These are phyloP conservation scores for Pteronura brasiliensis DNA, from an alignment of 2,113 vertebrate genomes.

Conservation along the genomic window DNA sequence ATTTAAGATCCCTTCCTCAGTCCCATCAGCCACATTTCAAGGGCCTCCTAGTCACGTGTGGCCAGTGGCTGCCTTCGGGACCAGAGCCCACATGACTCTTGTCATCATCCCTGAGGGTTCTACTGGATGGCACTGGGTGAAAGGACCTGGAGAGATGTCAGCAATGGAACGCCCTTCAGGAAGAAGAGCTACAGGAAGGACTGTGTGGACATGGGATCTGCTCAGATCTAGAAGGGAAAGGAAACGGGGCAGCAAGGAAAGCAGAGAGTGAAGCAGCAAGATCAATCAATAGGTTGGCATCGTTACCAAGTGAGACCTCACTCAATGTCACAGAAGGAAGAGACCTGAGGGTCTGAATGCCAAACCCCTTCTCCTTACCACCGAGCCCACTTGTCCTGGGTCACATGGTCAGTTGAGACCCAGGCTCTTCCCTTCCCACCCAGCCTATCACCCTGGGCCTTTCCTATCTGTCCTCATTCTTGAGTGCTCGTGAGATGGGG, in stretches of 20 bases:
- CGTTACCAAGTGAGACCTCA: conserved; percentile 1
- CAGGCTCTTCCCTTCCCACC: background rate
- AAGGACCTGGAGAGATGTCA: background rate
- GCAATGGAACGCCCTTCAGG: background rate
- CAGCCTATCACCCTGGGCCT: background rate
- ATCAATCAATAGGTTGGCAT: background rate
- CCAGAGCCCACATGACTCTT: background rate
- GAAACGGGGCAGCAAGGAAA: background rate
- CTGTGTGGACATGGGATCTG: background rate
- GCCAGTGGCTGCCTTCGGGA: background rate
- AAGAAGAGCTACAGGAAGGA: background rate
- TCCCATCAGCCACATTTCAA: background rate
- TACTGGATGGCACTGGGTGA: background rate
- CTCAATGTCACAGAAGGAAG: conserved; percentile 5
- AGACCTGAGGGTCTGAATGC: background rate
- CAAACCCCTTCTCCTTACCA: background rate
- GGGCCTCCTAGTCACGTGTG: background rate
- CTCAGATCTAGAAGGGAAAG: background rate
- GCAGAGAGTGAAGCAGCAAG: background rate
- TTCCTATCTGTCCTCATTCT: background rate
- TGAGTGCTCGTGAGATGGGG: background rate
- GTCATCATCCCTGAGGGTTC: background rate
- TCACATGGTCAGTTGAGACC: background rate
- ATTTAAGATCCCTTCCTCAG: background rate
- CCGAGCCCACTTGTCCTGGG: background rate